These are phyloP conservation scores for Erpetoichthys calabaricus DNA, from an alignment of 2,797 vertebrate genomes.

Conservation along the genomic window DNA sequence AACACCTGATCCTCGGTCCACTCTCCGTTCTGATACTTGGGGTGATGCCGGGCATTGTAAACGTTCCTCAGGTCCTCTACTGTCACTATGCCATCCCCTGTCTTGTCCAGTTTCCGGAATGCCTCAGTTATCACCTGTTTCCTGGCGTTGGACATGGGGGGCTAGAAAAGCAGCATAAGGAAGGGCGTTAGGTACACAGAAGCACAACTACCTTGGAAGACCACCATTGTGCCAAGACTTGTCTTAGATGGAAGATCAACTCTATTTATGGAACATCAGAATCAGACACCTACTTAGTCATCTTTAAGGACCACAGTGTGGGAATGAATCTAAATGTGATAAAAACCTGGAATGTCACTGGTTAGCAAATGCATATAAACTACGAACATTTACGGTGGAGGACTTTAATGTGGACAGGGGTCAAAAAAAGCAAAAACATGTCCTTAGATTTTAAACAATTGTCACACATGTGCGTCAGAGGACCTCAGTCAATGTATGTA, in stretches of 20 bases:
- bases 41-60: slow-evolving; percentile 34
- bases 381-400: too few species aligned
- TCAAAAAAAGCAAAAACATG: too few species aligned
- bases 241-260: slow-evolving; percentile 4
- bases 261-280: slow-evolving; percentile 8
- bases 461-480: too few species aligned
- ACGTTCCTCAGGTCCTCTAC: slow-evolving; percentile 44
- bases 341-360: too few species aligned
- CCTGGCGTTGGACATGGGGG: slow-evolving; percentile 43
- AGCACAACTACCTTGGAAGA: too few species aligned
- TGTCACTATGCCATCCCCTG: slow-evolving; percentile 38
- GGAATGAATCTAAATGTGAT: too few species aligned
- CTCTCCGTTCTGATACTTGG: slow-evolving; percentile 45
- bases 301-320: too few species aligned
- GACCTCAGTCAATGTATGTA: too few species aligned
- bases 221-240: not conserved
- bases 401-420: too few species aligned
- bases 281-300: not conserved
- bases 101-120: slow-evolving; percentile 48
- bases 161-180: slow-evolving; percentile 16
- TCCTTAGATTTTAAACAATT: too few species aligned
- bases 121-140: slow-evolving; percentile 35
- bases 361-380: too few species aligned
- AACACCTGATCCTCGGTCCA: slow-evolving; percentile 51
- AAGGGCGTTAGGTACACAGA: not conserved